phyloP scores from a whole-genome alignment of 1,140 invertebrate species.

The Microvelia longipes region DNA sequence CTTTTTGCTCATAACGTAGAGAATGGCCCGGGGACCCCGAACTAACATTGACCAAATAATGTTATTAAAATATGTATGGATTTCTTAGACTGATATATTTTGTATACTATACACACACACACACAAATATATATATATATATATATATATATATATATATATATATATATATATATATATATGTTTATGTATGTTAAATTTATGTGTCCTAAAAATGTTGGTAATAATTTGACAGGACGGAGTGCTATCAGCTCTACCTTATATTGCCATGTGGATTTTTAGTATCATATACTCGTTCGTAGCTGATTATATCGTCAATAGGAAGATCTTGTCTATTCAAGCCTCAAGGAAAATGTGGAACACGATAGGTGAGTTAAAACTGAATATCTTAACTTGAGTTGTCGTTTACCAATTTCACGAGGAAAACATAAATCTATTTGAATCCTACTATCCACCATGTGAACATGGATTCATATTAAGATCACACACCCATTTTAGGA shows the following conservation, averaged over 20 bases:
- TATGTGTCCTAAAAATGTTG: no score
- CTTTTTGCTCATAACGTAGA: no score
- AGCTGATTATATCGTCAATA: slow-evolving; percentile 38
- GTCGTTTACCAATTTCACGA: background rate
- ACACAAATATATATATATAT: no score
- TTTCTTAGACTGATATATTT: no score
- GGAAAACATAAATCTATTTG: background rate
- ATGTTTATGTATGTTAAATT: no score
- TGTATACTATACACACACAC: no score
- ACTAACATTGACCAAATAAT: no score
- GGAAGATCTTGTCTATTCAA: slow-evolving; percentile 8
- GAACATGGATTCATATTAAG: slow-evolving; percentile 29
- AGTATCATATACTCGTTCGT: slow-evolving; percentile 46
- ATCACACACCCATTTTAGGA: slow-evolving; percentile 16
- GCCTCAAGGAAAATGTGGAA: slow-evolving; percentile 17
- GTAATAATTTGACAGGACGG: no score
- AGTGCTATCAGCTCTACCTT: slow-evolving; percentile 60
- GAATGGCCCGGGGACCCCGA: no score
- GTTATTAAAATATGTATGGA: no score
- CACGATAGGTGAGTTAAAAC: slow-evolving; percentile 34
- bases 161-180: no score
- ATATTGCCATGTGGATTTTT: slow-evolving; percentile 51
- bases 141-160: no score
- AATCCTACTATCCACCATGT: slow-evolving; percentile 27
- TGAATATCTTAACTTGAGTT: background rate